Conservation (phyloP, 2,113 vertebrate species). For the Dryoscopus gambensis region DNA sequence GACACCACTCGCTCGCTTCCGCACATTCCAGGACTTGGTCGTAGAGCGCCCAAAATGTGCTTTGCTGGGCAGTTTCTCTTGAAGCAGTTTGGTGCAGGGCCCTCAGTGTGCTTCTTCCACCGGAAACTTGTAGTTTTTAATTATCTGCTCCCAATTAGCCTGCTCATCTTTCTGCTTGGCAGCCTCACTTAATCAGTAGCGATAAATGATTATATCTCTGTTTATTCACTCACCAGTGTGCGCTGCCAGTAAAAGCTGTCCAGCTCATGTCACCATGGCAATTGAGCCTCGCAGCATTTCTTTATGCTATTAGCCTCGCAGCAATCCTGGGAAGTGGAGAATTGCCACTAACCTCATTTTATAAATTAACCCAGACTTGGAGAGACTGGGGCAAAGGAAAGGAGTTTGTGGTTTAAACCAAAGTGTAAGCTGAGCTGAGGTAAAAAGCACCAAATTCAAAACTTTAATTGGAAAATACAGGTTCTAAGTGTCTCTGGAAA, state of each 20-base stretch:
- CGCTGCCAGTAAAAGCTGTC: background rate
- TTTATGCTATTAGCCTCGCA: background rate
- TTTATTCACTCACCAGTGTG: background rate
- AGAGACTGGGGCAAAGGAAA: background rate
- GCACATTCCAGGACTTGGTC: background rate
- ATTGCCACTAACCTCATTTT: background rate
- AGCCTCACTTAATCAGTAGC: background rate
- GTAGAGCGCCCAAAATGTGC: background rate
- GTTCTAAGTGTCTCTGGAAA: background rate
- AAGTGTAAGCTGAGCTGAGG: background rate
- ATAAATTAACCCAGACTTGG: background rate
- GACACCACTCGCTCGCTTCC: fast-evolving
- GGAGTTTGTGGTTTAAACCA: background rate
- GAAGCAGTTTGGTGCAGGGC: background rate
- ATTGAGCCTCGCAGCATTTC: background rate
- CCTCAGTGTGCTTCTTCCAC: fast-evolving
- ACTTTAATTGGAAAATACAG: background rate
- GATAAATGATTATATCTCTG: background rate
- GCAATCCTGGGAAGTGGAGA: background rate
- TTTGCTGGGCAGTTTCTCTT: background rate
- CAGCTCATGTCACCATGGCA: background rate
- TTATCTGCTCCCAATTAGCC: background rate
- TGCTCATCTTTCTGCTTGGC: background rate
- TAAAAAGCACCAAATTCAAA: background rate
- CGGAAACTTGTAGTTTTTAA: background rate